These are phyloP conservation scores for Bergia puertoricense DNA, from an alignment of 92 coral and sea anemone species.

Conservation along the genomic window DNA sequence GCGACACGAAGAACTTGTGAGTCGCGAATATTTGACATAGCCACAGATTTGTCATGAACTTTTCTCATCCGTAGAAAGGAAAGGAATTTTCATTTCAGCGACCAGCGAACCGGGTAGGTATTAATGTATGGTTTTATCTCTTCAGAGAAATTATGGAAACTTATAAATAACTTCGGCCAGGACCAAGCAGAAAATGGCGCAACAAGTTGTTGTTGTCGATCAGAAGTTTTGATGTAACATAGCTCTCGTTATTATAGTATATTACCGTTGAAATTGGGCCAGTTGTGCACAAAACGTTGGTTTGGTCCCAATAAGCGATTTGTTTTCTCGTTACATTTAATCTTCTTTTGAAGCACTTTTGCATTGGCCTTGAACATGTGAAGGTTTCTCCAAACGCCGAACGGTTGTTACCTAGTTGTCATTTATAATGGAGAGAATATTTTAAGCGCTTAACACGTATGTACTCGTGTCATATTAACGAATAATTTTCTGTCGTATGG, in stretches of 20 bases:
- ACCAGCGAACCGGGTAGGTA: slow-evolving; percentile 19
- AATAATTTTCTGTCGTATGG: neutral
- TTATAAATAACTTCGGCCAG: neutral
- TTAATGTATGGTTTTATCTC: slow-evolving; percentile 17
- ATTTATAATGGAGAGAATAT: neutral
- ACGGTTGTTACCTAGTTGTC: neutral
- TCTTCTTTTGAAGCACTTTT: neutral
- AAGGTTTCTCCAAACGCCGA: neutral
- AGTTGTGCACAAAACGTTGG: neutral
- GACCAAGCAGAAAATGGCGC: slow-evolving; percentile 30
- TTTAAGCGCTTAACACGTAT: neutral
- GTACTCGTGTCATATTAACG: neutral
- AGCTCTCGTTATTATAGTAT: neutral
- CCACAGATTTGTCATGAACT: slow-evolving; percentile 49
- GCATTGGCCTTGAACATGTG: neutral
- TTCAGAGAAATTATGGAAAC: neutral
- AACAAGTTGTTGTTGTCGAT: slow-evolving; percentile 35
- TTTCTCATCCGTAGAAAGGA: slow-evolving; percentile 33
- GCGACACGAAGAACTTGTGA: slow-evolving; percentile 42
- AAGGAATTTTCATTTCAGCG: neutral
- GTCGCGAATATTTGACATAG: slow-evolving; percentile 28
- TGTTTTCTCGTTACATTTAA: neutral
- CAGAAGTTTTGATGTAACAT: neutral
- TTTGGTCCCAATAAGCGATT: neutral
- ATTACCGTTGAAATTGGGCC: neutral